A percentile compares a stretch with the other conserved stretches of the same genome.
Conservation (phyloP, 2,888 invertebrate genomes). For the Elmis aenea region DNA sequence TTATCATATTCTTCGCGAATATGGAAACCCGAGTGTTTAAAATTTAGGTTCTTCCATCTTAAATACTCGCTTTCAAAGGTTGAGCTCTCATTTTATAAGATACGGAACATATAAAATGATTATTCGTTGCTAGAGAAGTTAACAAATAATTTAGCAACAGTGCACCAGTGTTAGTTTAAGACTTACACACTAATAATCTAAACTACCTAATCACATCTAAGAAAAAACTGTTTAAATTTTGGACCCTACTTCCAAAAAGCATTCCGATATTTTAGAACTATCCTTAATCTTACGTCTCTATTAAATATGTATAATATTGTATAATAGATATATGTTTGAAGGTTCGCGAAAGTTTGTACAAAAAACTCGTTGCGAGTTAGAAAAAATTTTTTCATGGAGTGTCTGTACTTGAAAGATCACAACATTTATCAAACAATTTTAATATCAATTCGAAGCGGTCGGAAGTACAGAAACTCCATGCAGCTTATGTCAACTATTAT, state of each 20-base stretch:
- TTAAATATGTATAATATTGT: too few species aligned
- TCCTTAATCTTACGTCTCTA: too few species aligned
- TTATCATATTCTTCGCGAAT: too few species aligned
- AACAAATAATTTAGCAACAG: constrained; percentile 8
- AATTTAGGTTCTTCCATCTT: too few species aligned
- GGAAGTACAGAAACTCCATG: constrained; percentile 14
- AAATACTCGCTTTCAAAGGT: too few species aligned
- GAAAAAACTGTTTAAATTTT: constrained; percentile 12
- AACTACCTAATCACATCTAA: constrained; percentile 3
- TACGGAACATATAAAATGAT: constrained; percentile 6
- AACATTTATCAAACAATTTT: constrained; percentile 6
- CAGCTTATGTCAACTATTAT: constrained; percentile 7
- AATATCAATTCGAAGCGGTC: constrained; percentile 3
- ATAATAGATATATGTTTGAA: too few species aligned
- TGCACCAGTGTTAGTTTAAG: constrained; percentile 6
- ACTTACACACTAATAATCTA: neutral
- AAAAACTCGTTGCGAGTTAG: constrained; percentile 17
- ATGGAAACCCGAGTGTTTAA: too few species aligned
- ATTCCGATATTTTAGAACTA: constrained; percentile 5
- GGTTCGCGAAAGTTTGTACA: constrained; percentile 12
- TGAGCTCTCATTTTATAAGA: too few species aligned
- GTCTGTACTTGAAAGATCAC: constrained; percentile 13
- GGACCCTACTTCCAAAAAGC: constrained; percentile 19
- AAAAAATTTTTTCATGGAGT: constrained; percentile 11
- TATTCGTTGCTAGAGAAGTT: constrained; percentile 13